These are phyloP conservation scores for Phenacoccus solenopsis DNA, from an alignment of 1,140 invertebrate species.

Conservation along the genomic window DNA sequence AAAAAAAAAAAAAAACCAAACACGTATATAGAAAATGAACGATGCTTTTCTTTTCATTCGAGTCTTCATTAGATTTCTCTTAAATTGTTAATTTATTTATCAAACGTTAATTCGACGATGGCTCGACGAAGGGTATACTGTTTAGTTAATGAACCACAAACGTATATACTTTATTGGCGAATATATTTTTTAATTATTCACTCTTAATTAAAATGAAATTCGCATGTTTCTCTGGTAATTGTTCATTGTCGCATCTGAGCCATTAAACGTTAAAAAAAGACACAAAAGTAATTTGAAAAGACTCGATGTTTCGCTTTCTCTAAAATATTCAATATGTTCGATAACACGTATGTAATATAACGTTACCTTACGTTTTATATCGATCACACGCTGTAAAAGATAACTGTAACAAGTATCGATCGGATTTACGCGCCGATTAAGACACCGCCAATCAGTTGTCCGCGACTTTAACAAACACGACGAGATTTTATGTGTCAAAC, in stretches of 20 bases:
- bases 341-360: neutral
- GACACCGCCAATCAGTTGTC: neutral
- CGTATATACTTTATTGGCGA: neutral
- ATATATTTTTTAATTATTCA: neutral
- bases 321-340: neutral
- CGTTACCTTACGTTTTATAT: neutral
- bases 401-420: neutral
- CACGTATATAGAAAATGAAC: neutral
- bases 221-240: neutral
- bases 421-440: neutral
- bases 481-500: neutral
- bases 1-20: too few relatives aligned
- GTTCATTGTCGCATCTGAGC: conserved; percentile 1
- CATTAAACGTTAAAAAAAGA: neutral
- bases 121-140: neutral
- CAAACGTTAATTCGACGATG: neutral
- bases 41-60: neutral
- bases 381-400: neutral
- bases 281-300: neutral
- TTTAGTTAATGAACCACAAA: neutral
- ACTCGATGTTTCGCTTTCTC: neutral
- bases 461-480: too few relatives aligned
- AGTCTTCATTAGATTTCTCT: neutral
- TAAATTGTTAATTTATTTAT: neutral
- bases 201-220: neutral